These are phyloP conservation scores for Echiichthys vipera DNA, from an alignment of 2,797 vertebrate genomes.

Conservation along the genomic window DNA sequence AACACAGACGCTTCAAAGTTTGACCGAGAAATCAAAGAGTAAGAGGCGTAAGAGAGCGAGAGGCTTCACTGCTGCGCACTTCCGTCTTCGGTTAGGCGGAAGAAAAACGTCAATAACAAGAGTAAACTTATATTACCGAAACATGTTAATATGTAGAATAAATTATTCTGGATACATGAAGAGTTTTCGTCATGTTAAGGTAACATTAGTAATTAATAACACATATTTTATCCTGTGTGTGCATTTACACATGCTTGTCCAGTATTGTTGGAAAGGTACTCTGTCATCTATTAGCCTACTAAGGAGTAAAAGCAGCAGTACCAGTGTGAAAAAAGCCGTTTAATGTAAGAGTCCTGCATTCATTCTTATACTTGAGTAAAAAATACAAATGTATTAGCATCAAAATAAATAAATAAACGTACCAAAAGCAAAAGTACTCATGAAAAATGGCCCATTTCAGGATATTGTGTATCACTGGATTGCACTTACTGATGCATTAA, in stretches of 20 bases:
- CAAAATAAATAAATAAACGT: no score
- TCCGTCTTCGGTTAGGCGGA: constrained; percentile 12
- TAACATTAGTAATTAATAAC: background rate
- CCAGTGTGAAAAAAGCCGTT: no score
- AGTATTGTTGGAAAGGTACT: no score
- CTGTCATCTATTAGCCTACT: no score
- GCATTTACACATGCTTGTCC: background rate
- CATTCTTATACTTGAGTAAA: no score
- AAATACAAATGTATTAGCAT: no score
- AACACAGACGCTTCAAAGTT: background rate
- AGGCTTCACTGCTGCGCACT: constrained; percentile 1
- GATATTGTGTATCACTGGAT: no score
- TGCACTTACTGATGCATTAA: no score
- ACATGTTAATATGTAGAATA: background rate
- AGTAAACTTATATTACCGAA: background rate
- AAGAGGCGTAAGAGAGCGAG: constrained; percentile 13
- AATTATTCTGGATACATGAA: background rate
- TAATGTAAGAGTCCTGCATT: no score
- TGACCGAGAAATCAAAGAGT: constrained; percentile 34
- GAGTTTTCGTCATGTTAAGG: background rate
- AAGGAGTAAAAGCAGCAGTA: no score
- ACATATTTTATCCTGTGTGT: background rate
- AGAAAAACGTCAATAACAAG: background rate
- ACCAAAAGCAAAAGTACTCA: no score
- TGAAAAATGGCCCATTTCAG: no score